Conservation (phyloP, 1,140 invertebrate species). For the Venturia canescens region DNA sequence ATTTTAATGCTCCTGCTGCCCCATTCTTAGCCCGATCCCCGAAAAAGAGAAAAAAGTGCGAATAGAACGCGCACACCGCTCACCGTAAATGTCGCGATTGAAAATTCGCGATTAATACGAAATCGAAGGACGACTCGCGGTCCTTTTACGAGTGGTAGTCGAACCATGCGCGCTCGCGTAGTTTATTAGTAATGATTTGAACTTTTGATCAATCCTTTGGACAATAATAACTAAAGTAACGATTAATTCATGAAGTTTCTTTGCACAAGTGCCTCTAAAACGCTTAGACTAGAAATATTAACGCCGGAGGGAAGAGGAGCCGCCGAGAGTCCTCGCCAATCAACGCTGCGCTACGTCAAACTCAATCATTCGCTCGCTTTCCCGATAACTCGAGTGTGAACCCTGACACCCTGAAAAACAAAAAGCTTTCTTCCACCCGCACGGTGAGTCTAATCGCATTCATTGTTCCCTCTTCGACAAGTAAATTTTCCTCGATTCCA, state of each 20-base stretch:
- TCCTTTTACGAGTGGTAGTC: slow-evolving; percentile 45
- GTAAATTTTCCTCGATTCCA: too few species aligned
- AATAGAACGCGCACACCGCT: slow-evolving; percentile 48
- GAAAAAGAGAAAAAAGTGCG: slow-evolving; percentile 1
- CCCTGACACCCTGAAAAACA: too few species aligned
- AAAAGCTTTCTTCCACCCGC: too few species aligned
- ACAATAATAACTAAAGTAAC: neutral
- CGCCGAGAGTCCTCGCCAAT: neutral
- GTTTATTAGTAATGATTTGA: slow-evolving; percentile 9
- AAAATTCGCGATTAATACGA: slow-evolving; percentile 58
- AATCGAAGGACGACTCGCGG: slow-evolving; percentile 47
- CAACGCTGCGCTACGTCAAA: too few species aligned
- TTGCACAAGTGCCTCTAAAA: slow-evolving; percentile 11
- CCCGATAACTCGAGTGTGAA: too few species aligned
- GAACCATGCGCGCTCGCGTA: neutral
- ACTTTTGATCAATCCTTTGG: too few species aligned
- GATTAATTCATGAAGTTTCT: neutral
- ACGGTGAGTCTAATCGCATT: too few species aligned
- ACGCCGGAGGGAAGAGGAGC: neutral
- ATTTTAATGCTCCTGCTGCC: slow-evolving; percentile 57
- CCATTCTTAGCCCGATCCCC: slow-evolving; percentile 64
- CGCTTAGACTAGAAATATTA: slow-evolving; percentile 6
- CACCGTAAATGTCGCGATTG: slow-evolving; percentile 66
- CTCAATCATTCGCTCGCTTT: too few species aligned
- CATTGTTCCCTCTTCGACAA: too few species aligned